Conservation (phyloP, 2,113 vertebrate genomes). For the Crotalus helleri region DNA sequence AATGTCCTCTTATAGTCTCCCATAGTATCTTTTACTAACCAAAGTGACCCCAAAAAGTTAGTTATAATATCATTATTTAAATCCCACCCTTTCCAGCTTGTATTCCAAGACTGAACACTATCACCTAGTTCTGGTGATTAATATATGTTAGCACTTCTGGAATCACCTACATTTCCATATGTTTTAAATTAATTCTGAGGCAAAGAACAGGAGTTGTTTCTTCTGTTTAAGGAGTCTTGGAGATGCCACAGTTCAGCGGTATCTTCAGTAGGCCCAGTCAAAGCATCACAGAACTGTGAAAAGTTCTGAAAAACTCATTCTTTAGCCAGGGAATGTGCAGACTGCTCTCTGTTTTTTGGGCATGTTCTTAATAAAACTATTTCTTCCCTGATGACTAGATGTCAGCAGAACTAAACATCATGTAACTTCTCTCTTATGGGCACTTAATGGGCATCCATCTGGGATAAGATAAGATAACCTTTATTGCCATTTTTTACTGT, state of each 20-base stretch:
- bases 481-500: no score
- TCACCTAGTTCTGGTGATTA: no score
- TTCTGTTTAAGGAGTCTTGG: neutral
- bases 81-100: neutral
- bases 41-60: neutral
- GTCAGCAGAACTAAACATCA: neutral
- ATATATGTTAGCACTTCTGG: neutral
- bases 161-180: neutral
- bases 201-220: neutral
- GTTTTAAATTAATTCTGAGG: neutral
- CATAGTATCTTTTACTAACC: neutral
- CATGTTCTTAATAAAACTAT: neutral
- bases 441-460: neutral
- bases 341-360: neutral
- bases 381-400: neutral
- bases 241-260: neutral
- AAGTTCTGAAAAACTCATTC: neutral
- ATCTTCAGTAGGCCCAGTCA: neutral
- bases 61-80: neutral
- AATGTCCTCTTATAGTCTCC: neutral
- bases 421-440: neutral
- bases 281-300: neutral
- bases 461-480: neutral
- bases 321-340: neutral
- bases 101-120: neutral